These are phyloP conservation scores for Promerops cafer DNA, from an alignment of 2,113 vertebrate genomes.

Conservation along the genomic window DNA sequence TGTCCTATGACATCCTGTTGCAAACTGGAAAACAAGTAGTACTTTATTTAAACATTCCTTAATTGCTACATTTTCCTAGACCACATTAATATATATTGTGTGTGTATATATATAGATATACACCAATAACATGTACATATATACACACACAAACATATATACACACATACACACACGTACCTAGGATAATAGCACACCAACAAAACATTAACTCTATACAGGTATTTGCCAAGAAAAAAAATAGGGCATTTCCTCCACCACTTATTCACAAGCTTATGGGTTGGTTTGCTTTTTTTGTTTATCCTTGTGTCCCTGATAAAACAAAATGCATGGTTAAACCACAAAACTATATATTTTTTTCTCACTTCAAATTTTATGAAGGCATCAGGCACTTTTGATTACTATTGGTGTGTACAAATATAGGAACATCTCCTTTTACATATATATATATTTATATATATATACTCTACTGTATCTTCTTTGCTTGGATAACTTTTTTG, in stretches of 20 bases:
- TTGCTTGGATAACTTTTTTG: constrained; percentile 77
- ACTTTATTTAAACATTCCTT: constrained; percentile 75
- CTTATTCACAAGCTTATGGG: constrained; percentile 83
- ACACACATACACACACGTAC: constrained; percentile 54
- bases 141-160: constrained; percentile 55
- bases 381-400: constrained; percentile 95
- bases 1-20: constrained; percentile 65
- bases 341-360: constrained; percentile 76
- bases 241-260: constrained; percentile 79
- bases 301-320: constrained; percentile 79
- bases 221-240: constrained; percentile 73
- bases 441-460: constrained; percentile 30
- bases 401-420: constrained; percentile 87
- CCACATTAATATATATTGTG: constrained; percentile 65
- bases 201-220: constrained; percentile 75
- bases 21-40: constrained; percentile 72
- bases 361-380: constrained; percentile 74
- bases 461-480: constrained; percentile 67
- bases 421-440: constrained; percentile 63
- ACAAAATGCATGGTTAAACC: constrained; percentile 77
- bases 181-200: constrained; percentile 72
- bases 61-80: constrained; percentile 78
- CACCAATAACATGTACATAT: constrained; percentile 40
- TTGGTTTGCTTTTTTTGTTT: constrained; percentile 52
- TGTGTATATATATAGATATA: constrained; percentile 52